Evolutionary conservation across 2,113 vertebrate species (phyloP), one percentile per base, ranked within the genome.

Genomic region (Trachemys scripta): DNA sequence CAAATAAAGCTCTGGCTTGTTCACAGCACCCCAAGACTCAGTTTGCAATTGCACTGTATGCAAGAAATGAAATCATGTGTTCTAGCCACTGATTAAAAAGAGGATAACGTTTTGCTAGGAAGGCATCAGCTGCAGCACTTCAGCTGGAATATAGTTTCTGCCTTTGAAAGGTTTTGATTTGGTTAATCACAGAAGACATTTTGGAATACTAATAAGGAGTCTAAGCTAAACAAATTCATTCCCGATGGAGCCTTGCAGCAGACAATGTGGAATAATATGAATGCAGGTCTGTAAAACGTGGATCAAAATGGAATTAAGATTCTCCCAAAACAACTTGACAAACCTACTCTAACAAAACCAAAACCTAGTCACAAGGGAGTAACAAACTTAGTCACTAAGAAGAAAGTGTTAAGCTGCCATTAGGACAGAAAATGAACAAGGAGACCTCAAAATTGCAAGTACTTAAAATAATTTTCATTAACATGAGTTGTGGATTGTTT

Each of bases 111-210:
- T 98, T 97, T 95, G 93, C 92, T 84, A 35, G 85, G 80, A 80
- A 95, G 94, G 93, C 96, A 88, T 95, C 97, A 97, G 95, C 95
- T 97, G 94, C 91, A 95, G 75, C 85, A 92, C 86, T 95, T 97
- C 88, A 90, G 29, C 87, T 57, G 84, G 86, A 89, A 83, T 80
- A 80, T n/a, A 79, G 42, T 24, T 87, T 94, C 47, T 86, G 56
- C 84, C 11, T 19, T 94, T 94, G 93, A 97, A 98, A 97, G 87
- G 84, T 91, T 96, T 96, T 84, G 88, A 98, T 98, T 97, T 97
- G 88, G 72, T 56, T 97, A 94, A 98, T 97, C 92, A 96, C 83
- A 92, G 95, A 84, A 4, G 4, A 85, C 97, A 97, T 96, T 96
- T 88, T 93, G 9, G 29, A 91, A 96, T 97, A 42, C 53, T 98